A percentile compares a stretch with the other conserved stretches of the same genome.
These are phyloP conservation scores for Sceliomorpha sp. DNA, from an alignment of 2,888 invertebrate genomes.

Conservation along the genomic window DNA sequence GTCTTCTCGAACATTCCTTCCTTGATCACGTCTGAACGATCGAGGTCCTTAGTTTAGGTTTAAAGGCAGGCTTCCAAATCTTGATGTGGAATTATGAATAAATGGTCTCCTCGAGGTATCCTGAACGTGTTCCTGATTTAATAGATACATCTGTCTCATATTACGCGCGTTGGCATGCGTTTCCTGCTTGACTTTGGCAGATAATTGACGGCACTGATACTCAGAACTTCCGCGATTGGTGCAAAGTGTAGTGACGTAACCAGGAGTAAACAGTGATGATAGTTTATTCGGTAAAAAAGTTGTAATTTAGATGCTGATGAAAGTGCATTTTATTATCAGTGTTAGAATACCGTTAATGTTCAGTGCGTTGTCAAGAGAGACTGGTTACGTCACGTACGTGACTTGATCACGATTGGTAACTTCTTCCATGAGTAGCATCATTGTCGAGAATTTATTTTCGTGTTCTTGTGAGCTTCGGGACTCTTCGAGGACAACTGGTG, in stretches of 20 bases:
- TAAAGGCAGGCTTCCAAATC: constrained; percentile 77
- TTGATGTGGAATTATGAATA: constrained; percentile 58
- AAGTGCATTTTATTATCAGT: constrained; percentile 31
- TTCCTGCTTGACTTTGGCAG: constrained; percentile 12
- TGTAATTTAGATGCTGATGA: constrained; percentile 7
- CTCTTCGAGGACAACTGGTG: constrained; percentile 36
- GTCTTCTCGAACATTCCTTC: constrained; percentile 54
- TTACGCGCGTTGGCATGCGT: constrained; percentile 14
- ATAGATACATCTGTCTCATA: constrained; percentile 3
- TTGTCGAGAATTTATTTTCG: constrained; percentile 25
- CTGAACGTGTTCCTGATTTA: constrained; percentile 10
- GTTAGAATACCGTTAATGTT: constrained; percentile 18
- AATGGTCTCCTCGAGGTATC: constrained; percentile 35
- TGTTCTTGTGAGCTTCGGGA: constrained; percentile 23
- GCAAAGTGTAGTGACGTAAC: constrained; percentile 46
- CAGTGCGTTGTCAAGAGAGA: neutral
- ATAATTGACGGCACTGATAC: constrained; percentile 28
- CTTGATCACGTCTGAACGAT: constrained; percentile 14
- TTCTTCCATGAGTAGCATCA: constrained; percentile 48
- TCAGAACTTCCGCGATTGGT: constrained; percentile 50
- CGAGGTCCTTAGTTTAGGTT: constrained; percentile 66
- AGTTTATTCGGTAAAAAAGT: constrained; percentile 1
- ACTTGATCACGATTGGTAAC: constrained; percentile 37
- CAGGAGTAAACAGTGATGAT: constrained; percentile 28
- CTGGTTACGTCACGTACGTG: constrained; percentile 36